A percentile compares a stretch with the other conserved stretches of the same genome.
Conservation (phyloP, 2,888 invertebrate species). For the Drosophila borealis region DNA sequence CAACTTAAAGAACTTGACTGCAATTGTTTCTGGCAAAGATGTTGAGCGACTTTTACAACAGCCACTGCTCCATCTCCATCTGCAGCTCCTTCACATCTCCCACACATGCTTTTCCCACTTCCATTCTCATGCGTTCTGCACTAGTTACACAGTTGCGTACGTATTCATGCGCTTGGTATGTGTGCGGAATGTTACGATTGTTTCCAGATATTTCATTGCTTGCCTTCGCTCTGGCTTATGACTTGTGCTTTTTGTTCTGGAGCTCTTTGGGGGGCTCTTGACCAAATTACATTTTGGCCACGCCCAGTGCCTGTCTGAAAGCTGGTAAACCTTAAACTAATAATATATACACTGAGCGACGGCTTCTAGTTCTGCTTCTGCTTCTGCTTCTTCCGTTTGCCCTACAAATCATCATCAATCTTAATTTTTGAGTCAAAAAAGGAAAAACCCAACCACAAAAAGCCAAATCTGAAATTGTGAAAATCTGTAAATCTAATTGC, state of each 20-base stretch:
- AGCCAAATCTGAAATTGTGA: conserved; percentile 47
- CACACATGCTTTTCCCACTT: neutral
- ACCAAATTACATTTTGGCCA: conserved; percentile 66
- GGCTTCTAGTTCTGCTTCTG: conserved; percentile 5
- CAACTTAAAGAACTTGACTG: conserved; percentile 81
- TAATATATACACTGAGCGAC: conserved; percentile 54
- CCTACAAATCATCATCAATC: conserved; percentile 74
- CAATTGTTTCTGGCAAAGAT: conserved; percentile 76
- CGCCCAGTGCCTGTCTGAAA: conserved; percentile 14
- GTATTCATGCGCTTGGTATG: conserved; percentile 31
- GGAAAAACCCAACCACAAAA: conserved; percentile 18
- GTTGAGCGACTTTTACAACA: conserved; percentile 80
- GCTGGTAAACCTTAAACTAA: conserved; percentile 53
- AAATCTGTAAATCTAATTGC: conserved; percentile 75
- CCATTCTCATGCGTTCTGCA: conserved; percentile 46
- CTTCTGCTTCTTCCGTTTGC: neutral
- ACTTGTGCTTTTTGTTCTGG: conserved; percentile 63
- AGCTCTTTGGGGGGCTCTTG: conserved; percentile 25
- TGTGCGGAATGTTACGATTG: conserved; percentile 56
- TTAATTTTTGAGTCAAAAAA: conserved; percentile 65
- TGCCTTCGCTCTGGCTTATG: conserved; percentile 55
- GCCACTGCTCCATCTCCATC: conserved; percentile 11
- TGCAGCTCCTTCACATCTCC: neutral
- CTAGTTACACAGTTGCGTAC: conserved; percentile 54
- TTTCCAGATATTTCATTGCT: conserved; percentile 65